Evolutionary conservation across 2,888 invertebrate genomes (phyloP), one percentile per base, ranked within the genome.

Genomic region (Napeogenes inachia): DNA sequence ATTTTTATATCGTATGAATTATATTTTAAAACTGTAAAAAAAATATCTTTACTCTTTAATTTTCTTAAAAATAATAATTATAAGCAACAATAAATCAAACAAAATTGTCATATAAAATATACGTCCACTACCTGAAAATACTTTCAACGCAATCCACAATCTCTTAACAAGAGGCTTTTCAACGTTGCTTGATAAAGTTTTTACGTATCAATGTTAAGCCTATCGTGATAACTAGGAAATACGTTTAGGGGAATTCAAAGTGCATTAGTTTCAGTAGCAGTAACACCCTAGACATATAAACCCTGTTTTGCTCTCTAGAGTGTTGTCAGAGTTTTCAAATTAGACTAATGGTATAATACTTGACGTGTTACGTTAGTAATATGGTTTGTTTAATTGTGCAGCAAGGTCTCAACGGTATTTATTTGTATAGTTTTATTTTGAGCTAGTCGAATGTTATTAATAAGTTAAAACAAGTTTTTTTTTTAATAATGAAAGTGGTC

Each of bases 221-320:
- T 45, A 45, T 46, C 61, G 56, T 54, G 53, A 50, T 60, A 63
- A 59, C 59, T 59, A 59, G 56, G 56, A 56, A 62, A 62, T 45
- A 63, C 54, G 54, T 57, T 63, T 59, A 59, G 56, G 53, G 54
- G 38, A 45, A 13, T 54, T 53, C 30, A 59, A 56, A 56, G 42
- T 54, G 46, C 50, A 53, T 63, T 54, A 21, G 21, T 21, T 21
- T 21, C 21, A 21, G 21, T 21, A 21, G 21, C 57, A 64, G 50
- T 30, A 50, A 50, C 21, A 30, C 50, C 21, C 50, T 50, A 30
- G 30, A 50, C n/a, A 30, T 30, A 50, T 12, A 21, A 50, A 50
- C 30, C 42, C 42, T 10, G 42, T 50, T 50, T 50, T 10, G 30
- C 30, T 50, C 50, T 12, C 50, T 50, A 30, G 50, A n/a, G 50